Conservation (phyloP, 2,797 vertebrate species). For the Vespertilio murinus region DNA sequence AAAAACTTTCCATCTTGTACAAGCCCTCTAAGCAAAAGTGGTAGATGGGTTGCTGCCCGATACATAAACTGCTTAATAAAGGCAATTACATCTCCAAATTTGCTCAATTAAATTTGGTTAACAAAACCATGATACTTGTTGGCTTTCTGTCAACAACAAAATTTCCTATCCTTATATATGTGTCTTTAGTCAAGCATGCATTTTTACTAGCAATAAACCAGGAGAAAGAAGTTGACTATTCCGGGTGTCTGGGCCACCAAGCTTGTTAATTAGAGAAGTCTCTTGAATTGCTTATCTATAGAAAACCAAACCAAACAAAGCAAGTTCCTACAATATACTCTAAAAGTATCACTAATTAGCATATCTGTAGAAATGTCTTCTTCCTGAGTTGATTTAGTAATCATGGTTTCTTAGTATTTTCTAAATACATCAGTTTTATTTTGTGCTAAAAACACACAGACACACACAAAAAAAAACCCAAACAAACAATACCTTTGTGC, state of each 20-base stretch:
- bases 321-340: neutral
- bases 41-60: neutral
- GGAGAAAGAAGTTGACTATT: conserved; percentile 25
- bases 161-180: neutral
- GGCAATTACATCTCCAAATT: neutral
- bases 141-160: conserved; percentile 59
- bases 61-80: neutral
- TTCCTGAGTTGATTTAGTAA: neutral
- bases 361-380: conserved; percentile 36
- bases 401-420: conserved; percentile 34
- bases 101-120: neutral
- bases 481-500: conserved; percentile 27
- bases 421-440: conserved; percentile 72
- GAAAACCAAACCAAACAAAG: neutral
- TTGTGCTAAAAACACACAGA: conserved; percentile 69
- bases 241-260: neutral
- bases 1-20: neutral
- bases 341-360: neutral
- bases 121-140: conserved; percentile 2
- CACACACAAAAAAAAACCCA: too few relatives aligned
- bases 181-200: neutral
- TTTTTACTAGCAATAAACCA: neutral
- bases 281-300: neutral
- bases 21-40: neutral
- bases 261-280: conserved; percentile 5